Base-by-base conservation (phyloP, 2,888 invertebrate species). In the Elysia crispata region DNA sequence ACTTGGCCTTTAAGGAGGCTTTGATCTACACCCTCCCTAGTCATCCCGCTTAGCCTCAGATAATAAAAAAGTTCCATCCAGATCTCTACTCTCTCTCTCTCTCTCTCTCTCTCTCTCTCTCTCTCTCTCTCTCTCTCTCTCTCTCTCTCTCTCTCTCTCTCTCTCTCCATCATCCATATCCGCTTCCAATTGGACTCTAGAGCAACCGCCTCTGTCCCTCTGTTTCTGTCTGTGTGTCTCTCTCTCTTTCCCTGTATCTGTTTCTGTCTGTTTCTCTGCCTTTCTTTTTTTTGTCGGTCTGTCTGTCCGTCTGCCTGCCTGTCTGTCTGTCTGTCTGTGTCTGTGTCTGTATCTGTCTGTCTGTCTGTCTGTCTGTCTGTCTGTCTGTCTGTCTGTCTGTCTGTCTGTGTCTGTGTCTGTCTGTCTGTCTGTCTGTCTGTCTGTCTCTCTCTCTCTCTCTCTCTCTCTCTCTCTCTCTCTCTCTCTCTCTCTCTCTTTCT, bases 351-450 rank as follows among this genome's bases (percentile, higher is more conserved):
- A 28, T 30, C 41, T 41, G 5, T 31, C 67, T 11, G 67, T 31
- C 67, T 28, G 67, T 31, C 69, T 70, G 69, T 41, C 69, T 70
- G 69, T 70, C 69, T 70, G 69, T 70, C 69, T 41, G 41, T 70
- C 69, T 70, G 41, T 70, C 69, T 70, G 41, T 70, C 69, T 70
- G 41, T 70, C 69, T 70, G 41, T 70, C 69, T 70, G 41, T 69
- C 73, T 54, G 54, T 50, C 50, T 73, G 54, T 54, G 23, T 57
- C 11, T 77, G 50, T 67, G 69, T 77, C 25, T 50, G 67, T 50
- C 66, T 50, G 77, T 77, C 41, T 50, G 69, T 76, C 33, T 67
- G 69, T 41, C 69, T 70, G 69, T 70, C 69, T 70, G 69, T 70
- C 69, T 41, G 41, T 70, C 69, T 70, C 18, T 70, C 69, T 70